Base-by-base conservation (phyloP, 2,888 invertebrate genomes). In the Plagodis dolabraria region DNA sequence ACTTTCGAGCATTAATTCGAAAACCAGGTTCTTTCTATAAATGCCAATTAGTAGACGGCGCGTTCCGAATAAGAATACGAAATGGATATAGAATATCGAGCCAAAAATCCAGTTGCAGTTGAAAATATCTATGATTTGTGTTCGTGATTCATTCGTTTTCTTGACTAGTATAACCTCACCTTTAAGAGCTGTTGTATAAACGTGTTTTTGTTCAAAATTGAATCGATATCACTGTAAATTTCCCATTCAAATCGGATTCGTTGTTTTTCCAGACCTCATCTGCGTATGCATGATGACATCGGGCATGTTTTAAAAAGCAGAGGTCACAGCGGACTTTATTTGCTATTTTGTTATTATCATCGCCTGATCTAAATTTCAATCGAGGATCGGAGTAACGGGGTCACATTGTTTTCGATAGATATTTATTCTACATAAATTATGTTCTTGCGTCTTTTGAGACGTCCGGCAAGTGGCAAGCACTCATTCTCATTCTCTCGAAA, bases 311-410 rank as follows among this genome's bases (percentile, higher is more conserved):
- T 79, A 77, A 80, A 79, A 81, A 71, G 67, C 83, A 81, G 89
- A 88, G 90, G 90, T 89, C 89, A 80, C 69, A 66, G 64, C 81
- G 82, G 80, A 85, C 87, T 22, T 22, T 22, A 22, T 22, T 22
- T 4, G 22, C 22, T 22, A 22, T 22, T 89, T 86, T 86, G 83
- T 82, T 87, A 87, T 85, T 87, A 85, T 85, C 79, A 87, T 89
- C 85, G 55, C 75, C 70, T 70, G 75, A 91, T 91, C 80, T 90
- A 82, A 88, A 92, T 85, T 91, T 91, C 89, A 89, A 91, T 87
- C 77, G 73, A 74, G 74, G 76, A 77, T 77, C 79, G 79, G 76
- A 86, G 82, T 89, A 91, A 90, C 90, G 91, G 91, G 91, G 91
- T 90, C 89, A 89, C 76, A 70, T 82, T 78, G 80, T 80, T 85